A percentile compares a stretch with the other conserved stretches of the same genome.
These are phyloP conservation scores for Ceuthmochares aereus DNA, from an alignment of 2,113 vertebrate species.

Conservation along the genomic window DNA sequence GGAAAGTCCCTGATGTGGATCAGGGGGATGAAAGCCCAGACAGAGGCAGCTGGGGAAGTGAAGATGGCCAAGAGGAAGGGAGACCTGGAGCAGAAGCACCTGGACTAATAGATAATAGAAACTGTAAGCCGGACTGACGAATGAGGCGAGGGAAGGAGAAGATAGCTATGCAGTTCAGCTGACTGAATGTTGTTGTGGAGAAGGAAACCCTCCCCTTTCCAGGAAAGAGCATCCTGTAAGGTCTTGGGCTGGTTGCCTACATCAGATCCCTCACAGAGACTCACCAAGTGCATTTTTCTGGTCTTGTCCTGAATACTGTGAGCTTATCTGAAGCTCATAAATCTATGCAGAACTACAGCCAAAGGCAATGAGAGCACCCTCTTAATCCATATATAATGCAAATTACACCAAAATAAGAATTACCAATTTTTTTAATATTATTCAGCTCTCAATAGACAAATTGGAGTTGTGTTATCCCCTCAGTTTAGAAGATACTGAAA, in stretches of 20 bases:
- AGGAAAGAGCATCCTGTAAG: background rate
- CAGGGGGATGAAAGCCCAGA: background rate
- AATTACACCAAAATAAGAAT: background rate
- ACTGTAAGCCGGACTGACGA: background rate
- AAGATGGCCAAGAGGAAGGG: background rate
- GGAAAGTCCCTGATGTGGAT: background rate
- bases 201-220: background rate
- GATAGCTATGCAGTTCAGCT: background rate
- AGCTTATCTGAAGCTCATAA: background rate
- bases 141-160: background rate
- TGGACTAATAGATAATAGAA: background rate
- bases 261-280: accelerated
- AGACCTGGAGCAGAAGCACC: background rate
- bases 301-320: background rate
- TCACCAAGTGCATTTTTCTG: background rate
- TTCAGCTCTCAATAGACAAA: background rate
- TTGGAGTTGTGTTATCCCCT: background rate
- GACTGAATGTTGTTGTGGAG: background rate
- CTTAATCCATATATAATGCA: background rate
- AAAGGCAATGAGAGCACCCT: background rate
- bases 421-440: background rate
- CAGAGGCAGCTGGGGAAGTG: background rate
- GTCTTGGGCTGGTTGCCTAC: accelerated
- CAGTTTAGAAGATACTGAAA: background rate
- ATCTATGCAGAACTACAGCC: background rate